Conservation (phyloP, 2,797 vertebrate genomes). For the Bucorvus abyssinicus region DNA sequence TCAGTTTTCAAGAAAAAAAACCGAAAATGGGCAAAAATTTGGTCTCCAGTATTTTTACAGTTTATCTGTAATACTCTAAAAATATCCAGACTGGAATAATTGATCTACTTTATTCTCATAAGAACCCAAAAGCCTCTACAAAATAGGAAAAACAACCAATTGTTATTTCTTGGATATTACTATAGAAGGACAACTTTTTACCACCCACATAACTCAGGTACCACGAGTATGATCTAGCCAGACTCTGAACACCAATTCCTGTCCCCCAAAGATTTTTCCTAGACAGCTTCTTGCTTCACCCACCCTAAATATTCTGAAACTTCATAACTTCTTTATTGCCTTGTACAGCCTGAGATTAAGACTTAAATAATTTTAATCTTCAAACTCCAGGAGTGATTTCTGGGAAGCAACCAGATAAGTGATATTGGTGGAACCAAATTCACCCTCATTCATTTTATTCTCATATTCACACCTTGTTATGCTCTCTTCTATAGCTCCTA, state of each 20-base stretch:
- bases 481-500: not conserved
- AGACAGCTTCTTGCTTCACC: not conserved
- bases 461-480: not conserved
- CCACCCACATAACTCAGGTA: not conserved
- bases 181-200: not conserved
- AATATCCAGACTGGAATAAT: not conserved
- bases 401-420: not conserved
- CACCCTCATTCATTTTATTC: not conserved
- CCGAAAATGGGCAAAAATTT: accelerated
- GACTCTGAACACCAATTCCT: not conserved
- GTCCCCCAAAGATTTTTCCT: not conserved
- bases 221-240: not conserved
- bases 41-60: not conserved
- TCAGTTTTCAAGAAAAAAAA: not conserved
- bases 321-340: not conserved
- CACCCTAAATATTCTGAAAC: not conserved
- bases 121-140: not conserved
- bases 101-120: not conserved
- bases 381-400: not conserved
- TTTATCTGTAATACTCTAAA: not conserved
- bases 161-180: not conserved
- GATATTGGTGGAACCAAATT: not conserved
- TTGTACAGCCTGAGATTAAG: not conserved
- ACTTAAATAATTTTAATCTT: not conserved
- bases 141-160: not conserved